A percentile compares a stretch with the other conserved stretches of the same genome.
Evolutionary conservation across 2,888 invertebrate genomes (phyloP).

Genomic region (Caenorhabditis zanzibari): DNA sequence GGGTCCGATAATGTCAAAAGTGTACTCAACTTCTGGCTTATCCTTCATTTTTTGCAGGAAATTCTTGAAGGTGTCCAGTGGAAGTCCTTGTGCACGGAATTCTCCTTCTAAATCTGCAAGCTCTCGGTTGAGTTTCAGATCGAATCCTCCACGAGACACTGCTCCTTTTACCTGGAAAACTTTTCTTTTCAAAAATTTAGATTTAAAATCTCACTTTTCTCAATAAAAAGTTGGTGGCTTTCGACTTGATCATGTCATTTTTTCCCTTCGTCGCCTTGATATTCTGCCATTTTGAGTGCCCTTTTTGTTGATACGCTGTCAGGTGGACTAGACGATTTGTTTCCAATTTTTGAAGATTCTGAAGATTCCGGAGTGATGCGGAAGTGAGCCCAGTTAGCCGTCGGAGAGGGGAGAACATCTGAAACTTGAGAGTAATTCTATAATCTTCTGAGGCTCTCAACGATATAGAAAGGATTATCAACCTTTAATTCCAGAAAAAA

Average conservation of each 20-base stretch:
- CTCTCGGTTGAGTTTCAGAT: conserved; percentile 78
- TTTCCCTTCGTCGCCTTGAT: conserved; percentile 81
- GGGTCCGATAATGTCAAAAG: conserved; percentile 80
- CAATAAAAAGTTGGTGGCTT: conserved; percentile 73
- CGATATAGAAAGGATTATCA: too few relatives aligned
- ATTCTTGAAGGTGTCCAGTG: conserved; percentile 80
- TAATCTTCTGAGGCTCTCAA: too few relatives aligned
- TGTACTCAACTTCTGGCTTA: conserved; percentile 76
- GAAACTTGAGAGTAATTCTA: not conserved
- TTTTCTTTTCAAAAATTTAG: too few relatives aligned
- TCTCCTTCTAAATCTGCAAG: conserved; percentile 77
- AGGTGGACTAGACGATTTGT: conserved; percentile 23
- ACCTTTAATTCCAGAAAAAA: too few relatives aligned
- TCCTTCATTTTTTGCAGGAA: conserved; percentile 78
- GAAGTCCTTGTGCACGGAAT: conserved; percentile 75
- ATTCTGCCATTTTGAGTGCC: conserved; percentile 83
- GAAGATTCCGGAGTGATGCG: conserved; percentile 10
- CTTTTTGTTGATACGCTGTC: conserved; percentile 69
- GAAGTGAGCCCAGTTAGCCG: conserved; percentile 4
- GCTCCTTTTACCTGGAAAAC: conserved; percentile 69
- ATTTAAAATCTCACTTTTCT: conserved; percentile 62
- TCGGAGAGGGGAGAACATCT: conserved; percentile 33
- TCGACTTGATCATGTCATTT: conserved; percentile 77
- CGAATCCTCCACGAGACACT: conserved; percentile 76
- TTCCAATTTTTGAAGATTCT: conserved; percentile 11